Percentiles rank a stretch among this genome's conserved stretches.
phyloP scores from a whole-genome alignment of 53 echinoderm and acorn worm genomes.

The Zoroaster sp. region DNA sequence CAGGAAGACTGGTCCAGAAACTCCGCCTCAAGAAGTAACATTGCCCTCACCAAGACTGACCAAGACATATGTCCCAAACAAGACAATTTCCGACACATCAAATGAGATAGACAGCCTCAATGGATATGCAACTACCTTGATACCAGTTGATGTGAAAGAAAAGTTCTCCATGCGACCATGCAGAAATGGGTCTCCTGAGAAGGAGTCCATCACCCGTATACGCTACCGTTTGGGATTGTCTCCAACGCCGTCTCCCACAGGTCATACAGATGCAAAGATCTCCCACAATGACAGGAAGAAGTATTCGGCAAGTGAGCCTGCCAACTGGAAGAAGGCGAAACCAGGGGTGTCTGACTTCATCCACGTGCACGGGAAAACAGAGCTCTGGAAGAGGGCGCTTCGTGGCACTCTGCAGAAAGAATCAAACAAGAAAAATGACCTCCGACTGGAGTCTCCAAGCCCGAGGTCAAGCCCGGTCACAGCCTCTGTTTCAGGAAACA shows the following conservation, averaged over 20 bases:
- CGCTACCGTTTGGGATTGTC: conserved; percentile 68
- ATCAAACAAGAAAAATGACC: background rate
- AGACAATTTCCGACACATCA: background rate
- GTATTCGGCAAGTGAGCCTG: conserved; percentile 6
- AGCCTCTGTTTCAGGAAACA: background rate
- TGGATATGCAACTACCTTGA: conserved; percentile 23
- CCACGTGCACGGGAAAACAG: conserved; percentile 52
- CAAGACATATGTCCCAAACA: background rate
- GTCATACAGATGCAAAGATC: conserved; percentile 9
- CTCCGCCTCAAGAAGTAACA: background rate
- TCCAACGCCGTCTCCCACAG: conserved; percentile 37
- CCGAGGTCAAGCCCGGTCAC: conserved; percentile 29
- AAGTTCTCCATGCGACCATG: background rate
- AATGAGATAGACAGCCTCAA: conserved; percentile 8
- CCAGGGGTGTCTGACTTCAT: conserved; percentile 22
- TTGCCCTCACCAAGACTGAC: conserved; percentile 22
- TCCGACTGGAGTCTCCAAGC: conserved; percentile 37
- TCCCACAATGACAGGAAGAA: conserved; percentile 1
- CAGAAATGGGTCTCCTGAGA: conserved; percentile 18
- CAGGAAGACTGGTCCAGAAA: background rate
- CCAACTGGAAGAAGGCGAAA: background rate
- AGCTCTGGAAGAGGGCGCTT: conserved; percentile 42
- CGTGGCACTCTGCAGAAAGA: conserved; percentile 2
- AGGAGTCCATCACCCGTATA: conserved; percentile 44
- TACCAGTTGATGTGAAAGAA: conserved; percentile 25